Conservation (phyloP, 2,797 vertebrate genomes). For the Champsocephalus esox region DNA sequence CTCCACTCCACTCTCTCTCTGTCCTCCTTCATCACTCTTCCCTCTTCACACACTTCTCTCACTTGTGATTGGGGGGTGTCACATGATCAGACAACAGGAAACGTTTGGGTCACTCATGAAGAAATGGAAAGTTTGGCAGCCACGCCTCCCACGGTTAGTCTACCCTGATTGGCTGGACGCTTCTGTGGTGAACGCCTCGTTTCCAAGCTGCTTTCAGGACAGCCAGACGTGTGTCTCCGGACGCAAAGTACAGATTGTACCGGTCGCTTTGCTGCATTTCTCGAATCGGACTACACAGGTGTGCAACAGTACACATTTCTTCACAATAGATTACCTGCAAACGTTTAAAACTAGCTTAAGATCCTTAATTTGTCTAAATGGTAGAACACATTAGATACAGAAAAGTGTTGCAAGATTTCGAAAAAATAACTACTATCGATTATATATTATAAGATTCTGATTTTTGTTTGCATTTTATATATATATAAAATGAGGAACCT, state of each 20-base stretch:
- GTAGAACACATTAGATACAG: too few relatives aligned
- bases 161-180: slow-evolving; percentile 38
- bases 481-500: too few relatives aligned
- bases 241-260: not conserved
- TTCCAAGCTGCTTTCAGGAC: slow-evolving; percentile 56
- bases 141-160: slow-evolving; percentile 97
- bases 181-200: slow-evolving; percentile 67
- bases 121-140: slow-evolving; percentile 98
- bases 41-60: slow-evolving; percentile 46
- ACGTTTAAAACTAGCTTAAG: too few relatives aligned
- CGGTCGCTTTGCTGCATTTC: too few relatives aligned
- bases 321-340: too few relatives aligned
- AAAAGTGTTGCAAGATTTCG: too few relatives aligned
- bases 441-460: too few relatives aligned
- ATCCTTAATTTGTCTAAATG: too few relatives aligned
- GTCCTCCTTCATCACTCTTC: slow-evolving; percentile 34
- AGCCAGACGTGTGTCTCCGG: not conserved
- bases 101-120: slow-evolving; percentile 99
- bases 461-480: too few relatives aligned
- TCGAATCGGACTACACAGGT: too few relatives aligned
- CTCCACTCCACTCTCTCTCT: slow-evolving; percentile 77
- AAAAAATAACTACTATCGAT: too few relatives aligned
- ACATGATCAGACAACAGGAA: slow-evolving; percentile 93
- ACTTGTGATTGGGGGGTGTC: slow-evolving; percentile 67
- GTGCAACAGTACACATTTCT: too few relatives aligned